Evolutionary conservation across 2,888 invertebrate species (phyloP).

Genomic region (Clostera curtula): DNA sequence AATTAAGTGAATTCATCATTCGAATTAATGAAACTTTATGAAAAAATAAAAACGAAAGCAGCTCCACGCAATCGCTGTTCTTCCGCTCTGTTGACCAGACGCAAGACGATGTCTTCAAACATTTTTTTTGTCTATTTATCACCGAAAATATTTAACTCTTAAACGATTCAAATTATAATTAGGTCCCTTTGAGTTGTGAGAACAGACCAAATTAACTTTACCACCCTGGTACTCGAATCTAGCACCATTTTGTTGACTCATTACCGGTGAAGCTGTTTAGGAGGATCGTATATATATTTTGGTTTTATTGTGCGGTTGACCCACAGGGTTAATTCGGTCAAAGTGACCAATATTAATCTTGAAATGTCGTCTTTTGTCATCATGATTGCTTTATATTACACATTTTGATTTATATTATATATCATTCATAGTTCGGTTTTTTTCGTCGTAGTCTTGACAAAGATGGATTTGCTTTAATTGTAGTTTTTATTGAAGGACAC

Average conservation of each 20-base stretch:
- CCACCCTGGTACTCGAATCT: conserved; percentile 3
- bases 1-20: too few relatives aligned
- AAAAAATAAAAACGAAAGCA: neutral
- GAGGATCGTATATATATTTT: conserved; percentile 4
- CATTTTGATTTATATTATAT: conserved; percentile 35
- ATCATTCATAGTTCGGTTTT: conserved; percentile 7
- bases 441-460: conserved; percentile 23
- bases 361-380: conserved; percentile 55
- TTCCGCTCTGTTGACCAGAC: conserved; percentile 61
- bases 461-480: conserved; percentile 41
- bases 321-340: conserved; percentile 46
- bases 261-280: conserved; percentile 2
- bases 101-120: conserved; percentile 63
- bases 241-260: conserved; percentile 4
- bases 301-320: conserved; percentile 24
- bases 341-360: conserved; percentile 67
- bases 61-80: conserved; percentile 33
- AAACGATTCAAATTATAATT: conserved; percentile 73
- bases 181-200: conserved; percentile 52
- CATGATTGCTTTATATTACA: conserved; percentile 38
- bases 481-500: conserved; percentile 17
- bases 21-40: too few relatives aligned
- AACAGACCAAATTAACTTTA: conserved; percentile 21
- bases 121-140: conserved; percentile 59
- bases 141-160: conserved; percentile 68